Conservation (phyloP, 2,113 vertebrate genomes). For the Condylura cristata region DNA sequence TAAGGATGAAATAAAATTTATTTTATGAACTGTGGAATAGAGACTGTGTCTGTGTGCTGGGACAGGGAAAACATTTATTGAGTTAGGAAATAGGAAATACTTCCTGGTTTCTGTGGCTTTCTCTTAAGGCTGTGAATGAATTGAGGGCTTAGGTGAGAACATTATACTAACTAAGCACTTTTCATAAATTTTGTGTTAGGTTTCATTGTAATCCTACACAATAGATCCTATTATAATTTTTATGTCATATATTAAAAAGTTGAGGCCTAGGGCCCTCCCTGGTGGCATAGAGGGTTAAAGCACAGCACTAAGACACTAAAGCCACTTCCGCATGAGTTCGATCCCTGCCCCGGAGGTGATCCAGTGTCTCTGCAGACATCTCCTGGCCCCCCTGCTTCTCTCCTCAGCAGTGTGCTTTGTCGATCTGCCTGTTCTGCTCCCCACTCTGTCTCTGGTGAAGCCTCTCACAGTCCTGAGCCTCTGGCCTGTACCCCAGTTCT, state of each 20-base stretch:
- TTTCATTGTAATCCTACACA: neutral
- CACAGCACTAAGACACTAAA: too few species aligned
- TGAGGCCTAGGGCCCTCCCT: too few species aligned
- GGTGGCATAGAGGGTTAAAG: too few species aligned
- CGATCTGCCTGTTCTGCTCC: too few species aligned
- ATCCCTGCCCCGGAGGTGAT: too few species aligned
- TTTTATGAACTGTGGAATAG: neutral
- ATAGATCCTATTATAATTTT: neutral
- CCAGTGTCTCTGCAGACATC: too few species aligned
- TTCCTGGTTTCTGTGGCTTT: neutral
- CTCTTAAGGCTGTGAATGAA: neutral
- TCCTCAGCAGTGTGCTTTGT: too few species aligned
- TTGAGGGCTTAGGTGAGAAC: neutral
- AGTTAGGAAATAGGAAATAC: neutral
- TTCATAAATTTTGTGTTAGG: neutral
- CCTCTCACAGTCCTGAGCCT: too few species aligned
- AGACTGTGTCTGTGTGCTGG: neutral
- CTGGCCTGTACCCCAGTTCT: too few species aligned
- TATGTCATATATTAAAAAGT: neutral
- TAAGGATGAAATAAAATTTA: neutral
- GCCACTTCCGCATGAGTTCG: too few species aligned
- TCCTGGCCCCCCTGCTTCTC: too few species aligned
- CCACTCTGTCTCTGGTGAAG: too few species aligned
- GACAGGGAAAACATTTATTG: neutral
- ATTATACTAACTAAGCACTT: neutral